Evolutionary conservation across 2,888 invertebrate species (phyloP), one percentile per base, ranked within the genome.

Genomic region (Antitype chi): DNA sequence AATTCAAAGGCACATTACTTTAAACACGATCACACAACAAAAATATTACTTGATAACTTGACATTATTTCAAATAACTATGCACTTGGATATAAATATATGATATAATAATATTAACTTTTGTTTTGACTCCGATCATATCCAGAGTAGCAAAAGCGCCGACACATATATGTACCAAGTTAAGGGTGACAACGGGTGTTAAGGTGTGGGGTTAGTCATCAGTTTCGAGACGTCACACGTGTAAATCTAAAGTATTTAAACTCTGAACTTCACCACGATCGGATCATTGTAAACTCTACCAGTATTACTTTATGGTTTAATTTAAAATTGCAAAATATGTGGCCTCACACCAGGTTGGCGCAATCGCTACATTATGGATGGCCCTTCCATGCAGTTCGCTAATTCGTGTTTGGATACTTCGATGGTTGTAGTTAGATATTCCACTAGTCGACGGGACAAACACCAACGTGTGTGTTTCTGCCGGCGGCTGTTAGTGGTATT

Each of bases 391-490:
- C 23, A 20, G 53, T 68, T 53, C 17, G n/a, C 52, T n/a, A 53
- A 38, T 68, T 8, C 55, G 1, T 55, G 55, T 68, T 68, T 68
- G 68, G 68, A 55, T 68, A 73, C 9, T 73, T 73, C 55, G 20
- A n/a, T 73, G 32, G 9, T 32, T 32, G 28, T 49, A 17, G 25
- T 15, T 15, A n/a, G 47, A 25, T 38, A 15, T 76, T 15, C 43
- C 15, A 28, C n/a, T 70, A 55, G 93, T 98, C 98, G 0, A 97
- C 97, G 0, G 99, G 99, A 90, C 99, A 99, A 7, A 98, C 97
- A 75, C 98, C 98, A 11, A 98, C 97, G 81, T 98, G 97, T 1
- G 99, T 98, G 90, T 98, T 97, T 5, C 99, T 98, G 60, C 97
- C 97, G 9, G 98, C 97, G 81, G 98, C 97, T 0, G 91, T 90